Percentiles rank a stretch among this genome's conserved stretches.
phyloP scores from a whole-genome alignment of 2,888 invertebrate genomes.

The Agrilus mali region DNA sequence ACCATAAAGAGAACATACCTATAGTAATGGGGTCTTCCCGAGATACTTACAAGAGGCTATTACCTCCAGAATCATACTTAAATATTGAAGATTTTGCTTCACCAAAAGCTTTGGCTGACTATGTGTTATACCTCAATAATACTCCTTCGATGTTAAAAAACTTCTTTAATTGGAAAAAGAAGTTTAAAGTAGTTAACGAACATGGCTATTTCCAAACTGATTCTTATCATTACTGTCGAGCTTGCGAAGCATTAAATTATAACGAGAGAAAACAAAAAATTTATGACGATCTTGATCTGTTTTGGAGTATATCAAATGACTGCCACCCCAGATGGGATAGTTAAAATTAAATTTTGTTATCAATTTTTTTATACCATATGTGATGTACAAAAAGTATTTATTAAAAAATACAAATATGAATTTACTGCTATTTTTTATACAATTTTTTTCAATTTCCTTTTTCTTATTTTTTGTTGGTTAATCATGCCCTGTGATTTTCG shows the following conservation, averaged over 20 bases:
- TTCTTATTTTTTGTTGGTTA: too few species aligned
- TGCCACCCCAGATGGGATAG: slow-evolving; percentile 24
- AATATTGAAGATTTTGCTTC: slow-evolving; percentile 43
- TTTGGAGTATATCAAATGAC: slow-evolving; percentile 29
- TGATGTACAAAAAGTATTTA: too few species aligned
- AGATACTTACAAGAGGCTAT: slow-evolving; percentile 33
- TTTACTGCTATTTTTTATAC: too few species aligned
- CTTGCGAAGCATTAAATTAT: slow-evolving; percentile 56
- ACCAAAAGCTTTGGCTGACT: slow-evolving; percentile 38
- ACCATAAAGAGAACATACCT: slow-evolving; percentile 47
- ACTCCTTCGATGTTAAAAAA: slow-evolving; percentile 30
- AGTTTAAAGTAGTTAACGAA: slow-evolving; percentile 46
- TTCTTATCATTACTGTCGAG: slow-evolving; percentile 48
- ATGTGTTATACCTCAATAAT: slow-evolving; percentile 37
- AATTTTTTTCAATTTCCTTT: too few species aligned
- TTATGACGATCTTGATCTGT: slow-evolving; percentile 31
- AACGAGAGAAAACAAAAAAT: slow-evolving; percentile 34
- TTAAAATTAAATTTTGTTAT: neutral
- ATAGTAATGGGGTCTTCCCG: slow-evolving; percentile 48
- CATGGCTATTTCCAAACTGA: slow-evolving; percentile 52
- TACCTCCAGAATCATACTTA: slow-evolving; percentile 52
- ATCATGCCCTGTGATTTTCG: too few species aligned
- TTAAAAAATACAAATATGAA: too few species aligned
- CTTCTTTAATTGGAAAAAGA: slow-evolving; percentile 47
- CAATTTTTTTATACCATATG: too few species aligned